Evolutionary conservation across 2,888 invertebrate species (phyloP).

Genomic region (Thecophora atra): DNA sequence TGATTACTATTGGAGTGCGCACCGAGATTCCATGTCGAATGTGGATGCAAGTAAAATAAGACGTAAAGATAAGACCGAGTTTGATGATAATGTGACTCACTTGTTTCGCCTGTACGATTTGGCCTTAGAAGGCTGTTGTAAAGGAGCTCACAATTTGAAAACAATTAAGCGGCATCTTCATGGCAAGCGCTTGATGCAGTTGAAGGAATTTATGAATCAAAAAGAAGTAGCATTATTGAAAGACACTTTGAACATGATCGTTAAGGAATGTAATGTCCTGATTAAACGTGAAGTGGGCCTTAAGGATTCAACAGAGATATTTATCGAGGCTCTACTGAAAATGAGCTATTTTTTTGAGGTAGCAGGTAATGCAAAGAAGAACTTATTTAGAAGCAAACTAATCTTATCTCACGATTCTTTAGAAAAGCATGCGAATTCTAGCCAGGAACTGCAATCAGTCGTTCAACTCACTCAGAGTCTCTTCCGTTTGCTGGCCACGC

Average conservation of each 20-base stretch:
- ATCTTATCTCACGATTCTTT: conserved; percentile 23
- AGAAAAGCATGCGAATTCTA: conserved; percentile 40
- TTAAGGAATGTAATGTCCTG: conserved; percentile 47
- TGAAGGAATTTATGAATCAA: conserved; percentile 49
- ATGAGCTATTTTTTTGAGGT: conserved; percentile 59
- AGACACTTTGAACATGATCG: conserved; percentile 44
- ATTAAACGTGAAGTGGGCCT: conserved; percentile 51
- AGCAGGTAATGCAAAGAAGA: conserved; percentile 41
- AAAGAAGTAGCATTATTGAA: conserved; percentile 44
- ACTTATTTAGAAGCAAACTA: neutral
- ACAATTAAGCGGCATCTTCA: conserved; percentile 51
- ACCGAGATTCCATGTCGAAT: conserved; percentile 53
- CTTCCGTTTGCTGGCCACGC: conserved; percentile 58
- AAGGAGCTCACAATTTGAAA: conserved; percentile 53
- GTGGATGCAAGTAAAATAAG: conserved; percentile 54
- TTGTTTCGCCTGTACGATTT: conserved; percentile 58
- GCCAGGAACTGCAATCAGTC: conserved; percentile 48
- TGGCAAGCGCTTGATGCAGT: conserved; percentile 50
- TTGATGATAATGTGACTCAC: conserved; percentile 51
- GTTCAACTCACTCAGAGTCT: conserved; percentile 54
- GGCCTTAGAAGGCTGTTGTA: conserved; percentile 51
- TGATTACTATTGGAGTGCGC: conserved; percentile 60
- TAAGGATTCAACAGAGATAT: conserved; percentile 55
- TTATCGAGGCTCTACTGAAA: conserved; percentile 51
- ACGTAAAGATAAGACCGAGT: conserved; percentile 51